phyloP scores from a whole-genome alignment of 64 coral and sea anemone species.

The Porites australiensis region DNA sequence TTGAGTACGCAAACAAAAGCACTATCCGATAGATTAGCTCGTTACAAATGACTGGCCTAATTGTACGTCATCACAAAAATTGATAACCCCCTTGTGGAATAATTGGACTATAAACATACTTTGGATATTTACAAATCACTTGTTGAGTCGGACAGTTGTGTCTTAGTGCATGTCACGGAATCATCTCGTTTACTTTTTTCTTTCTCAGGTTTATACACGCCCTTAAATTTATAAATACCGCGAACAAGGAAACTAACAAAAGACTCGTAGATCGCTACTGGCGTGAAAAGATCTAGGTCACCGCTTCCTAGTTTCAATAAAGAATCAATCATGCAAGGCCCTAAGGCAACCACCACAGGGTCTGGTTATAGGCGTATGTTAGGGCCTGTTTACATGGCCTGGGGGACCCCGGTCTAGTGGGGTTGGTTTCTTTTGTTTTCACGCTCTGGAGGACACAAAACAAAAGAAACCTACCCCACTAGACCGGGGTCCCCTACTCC shows the following conservation, averaged over 20 bases:
- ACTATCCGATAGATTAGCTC: neutral
- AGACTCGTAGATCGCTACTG: neutral
- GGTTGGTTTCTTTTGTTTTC: no score
- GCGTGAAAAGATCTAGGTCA: no score
- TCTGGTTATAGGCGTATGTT: no score
- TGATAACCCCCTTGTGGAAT: neutral
- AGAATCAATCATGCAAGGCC: no score
- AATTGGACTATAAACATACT: constrained; percentile 1
- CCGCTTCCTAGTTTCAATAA: no score
- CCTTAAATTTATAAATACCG: neutral
- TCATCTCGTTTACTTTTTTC: neutral
- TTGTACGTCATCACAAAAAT: neutral
- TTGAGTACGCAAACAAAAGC: neutral
- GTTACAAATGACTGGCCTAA: constrained; percentile 11
- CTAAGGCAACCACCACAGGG: no score
- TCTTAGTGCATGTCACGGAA: neutral
- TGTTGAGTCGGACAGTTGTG: neutral
- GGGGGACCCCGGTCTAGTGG: no score
- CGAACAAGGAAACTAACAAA: neutral
- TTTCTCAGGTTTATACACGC: neutral
- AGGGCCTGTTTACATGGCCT: no score
- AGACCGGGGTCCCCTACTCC: no score
- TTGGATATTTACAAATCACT: neutral
- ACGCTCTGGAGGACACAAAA: no score
- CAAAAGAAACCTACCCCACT: no score